Conservation (phyloP, 2,888 invertebrate genomes). For the Pharmacophagus antenor region DNA sequence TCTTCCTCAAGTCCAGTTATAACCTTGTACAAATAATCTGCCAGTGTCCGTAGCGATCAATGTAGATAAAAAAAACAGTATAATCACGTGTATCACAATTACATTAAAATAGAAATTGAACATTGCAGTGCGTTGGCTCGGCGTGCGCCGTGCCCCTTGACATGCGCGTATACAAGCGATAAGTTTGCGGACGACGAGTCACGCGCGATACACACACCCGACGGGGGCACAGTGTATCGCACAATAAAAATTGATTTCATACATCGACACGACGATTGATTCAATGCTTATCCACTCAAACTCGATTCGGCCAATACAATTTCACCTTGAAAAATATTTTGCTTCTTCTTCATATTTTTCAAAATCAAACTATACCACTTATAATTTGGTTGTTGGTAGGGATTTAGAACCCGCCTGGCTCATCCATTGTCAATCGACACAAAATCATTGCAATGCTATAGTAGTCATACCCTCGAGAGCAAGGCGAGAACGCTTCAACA, state of each 20-base stretch:
- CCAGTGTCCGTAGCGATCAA: neutral
- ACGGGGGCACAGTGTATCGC: slow-evolving; percentile 7
- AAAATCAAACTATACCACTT: too few relatives aligned
- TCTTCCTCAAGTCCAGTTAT: too few relatives aligned
- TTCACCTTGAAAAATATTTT: too few relatives aligned
- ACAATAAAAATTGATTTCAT: slow-evolving; percentile 15
- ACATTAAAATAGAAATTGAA: slow-evolving; percentile 4
- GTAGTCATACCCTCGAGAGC: too few relatives aligned
- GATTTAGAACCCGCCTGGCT: too few relatives aligned
- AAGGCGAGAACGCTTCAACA: too few relatives aligned
- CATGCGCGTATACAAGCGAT: slow-evolving; percentile 52
- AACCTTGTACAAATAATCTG: too few relatives aligned
- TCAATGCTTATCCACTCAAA: neutral
- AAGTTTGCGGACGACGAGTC: slow-evolving; percentile 59
- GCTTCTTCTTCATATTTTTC: too few relatives aligned
- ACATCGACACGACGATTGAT: neutral
- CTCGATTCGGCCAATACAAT: neutral
- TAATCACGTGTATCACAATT: slow-evolving; percentile 5
- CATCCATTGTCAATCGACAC: too few relatives aligned
- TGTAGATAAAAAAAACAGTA: neutral
- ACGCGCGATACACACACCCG: slow-evolving; percentile 43
- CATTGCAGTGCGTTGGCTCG: slow-evolving; percentile 6
- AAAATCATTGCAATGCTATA: too few relatives aligned
- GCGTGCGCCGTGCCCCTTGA: slow-evolving; percentile 53
- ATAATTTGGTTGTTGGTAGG: too few relatives aligned